Conservation (phyloP, 1,140 invertebrate species). For the Pogonognathellus flavescens region DNA sequence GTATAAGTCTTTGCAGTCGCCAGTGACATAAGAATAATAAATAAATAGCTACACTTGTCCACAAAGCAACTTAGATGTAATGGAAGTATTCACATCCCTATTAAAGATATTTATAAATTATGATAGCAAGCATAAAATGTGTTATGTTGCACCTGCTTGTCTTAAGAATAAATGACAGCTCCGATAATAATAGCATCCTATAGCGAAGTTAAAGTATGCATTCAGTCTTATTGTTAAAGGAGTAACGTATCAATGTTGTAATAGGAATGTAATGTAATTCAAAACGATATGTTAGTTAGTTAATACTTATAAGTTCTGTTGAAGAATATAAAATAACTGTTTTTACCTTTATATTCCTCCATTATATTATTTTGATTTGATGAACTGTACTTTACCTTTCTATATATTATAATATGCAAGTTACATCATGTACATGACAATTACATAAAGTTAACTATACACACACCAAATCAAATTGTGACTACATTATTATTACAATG, state of each 20-base stretch:
- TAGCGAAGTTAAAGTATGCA: not conserved
- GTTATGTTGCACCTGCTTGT: constrained; percentile 19
- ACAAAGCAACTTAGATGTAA: no score
- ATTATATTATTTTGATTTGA: constrained; percentile 8
- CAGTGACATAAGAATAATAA: no score
- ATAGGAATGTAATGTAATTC: not conserved
- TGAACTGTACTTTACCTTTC: constrained; percentile 19
- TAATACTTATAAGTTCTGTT: constrained; percentile 25
- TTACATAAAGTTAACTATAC: not conserved
- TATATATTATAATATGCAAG: not conserved
- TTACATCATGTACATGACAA: not conserved
- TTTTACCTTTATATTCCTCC: constrained; percentile 13
- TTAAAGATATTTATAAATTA: no score
- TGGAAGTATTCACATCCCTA: no score
- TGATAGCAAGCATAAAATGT: not conserved
- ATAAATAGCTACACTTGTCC: no score
- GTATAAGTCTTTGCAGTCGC: no score
- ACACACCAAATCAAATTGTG: not conserved
- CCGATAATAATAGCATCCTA: constrained; percentile 8
- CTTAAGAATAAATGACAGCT: constrained; percentile 23
- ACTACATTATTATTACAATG: no score
- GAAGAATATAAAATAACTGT: constrained; percentile 43
- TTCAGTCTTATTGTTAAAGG: not conserved
- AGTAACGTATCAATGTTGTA: not conserved
- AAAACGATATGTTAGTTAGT: not conserved